Evolutionary conservation across 1,140 invertebrate species (phyloP), one percentile per base, ranked within the genome.

Genomic region (Atta cephalotes): DNA sequence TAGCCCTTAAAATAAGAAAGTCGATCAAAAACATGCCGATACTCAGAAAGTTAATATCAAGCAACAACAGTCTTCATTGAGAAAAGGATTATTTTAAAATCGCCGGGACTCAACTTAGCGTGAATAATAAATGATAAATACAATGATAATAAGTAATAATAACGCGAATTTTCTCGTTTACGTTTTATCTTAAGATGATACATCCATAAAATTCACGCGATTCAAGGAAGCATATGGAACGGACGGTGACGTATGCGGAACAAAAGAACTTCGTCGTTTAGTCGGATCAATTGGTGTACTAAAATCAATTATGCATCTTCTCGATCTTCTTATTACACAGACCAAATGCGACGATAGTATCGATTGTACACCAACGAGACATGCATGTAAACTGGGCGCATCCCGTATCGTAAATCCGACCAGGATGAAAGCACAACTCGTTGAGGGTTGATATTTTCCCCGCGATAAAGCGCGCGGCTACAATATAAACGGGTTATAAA

Each of bases 401-500:
- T 18, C 49, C 25, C 62, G 28, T 72, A 51, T 31, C 53, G 56
- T 84, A 84, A 76, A 84, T 76, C 70, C 80, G 39, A 12, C 12
- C 45, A 62, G 60, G 45, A 74, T 84, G 60, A 84, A 84, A 76
- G 70, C 80, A 21, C 51, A 21, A 45, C 25, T 60, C 66, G 70
- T n/a, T 58, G 35, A 45, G 56, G 80, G 56, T 84, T 84, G 80
- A 76, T 84, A 84, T 84, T 84, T 74, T 62, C 45, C 80, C 70
- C 70, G 70, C 56, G 80, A 84, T 76, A 84, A 84, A 84, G 25
- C 53, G 70, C 80, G 35, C 80, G 39, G 45, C 18, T 49, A 53
- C 68, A 62, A 63, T 76, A 84, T 74, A 84, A 62, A 51, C 80
- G 68, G 68, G 21, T 74, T 74, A 74, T 84, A 84, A 84, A 84